Base-by-base conservation (phyloP, 2,797 vertebrate species). In the Agapornis canus region DNA sequence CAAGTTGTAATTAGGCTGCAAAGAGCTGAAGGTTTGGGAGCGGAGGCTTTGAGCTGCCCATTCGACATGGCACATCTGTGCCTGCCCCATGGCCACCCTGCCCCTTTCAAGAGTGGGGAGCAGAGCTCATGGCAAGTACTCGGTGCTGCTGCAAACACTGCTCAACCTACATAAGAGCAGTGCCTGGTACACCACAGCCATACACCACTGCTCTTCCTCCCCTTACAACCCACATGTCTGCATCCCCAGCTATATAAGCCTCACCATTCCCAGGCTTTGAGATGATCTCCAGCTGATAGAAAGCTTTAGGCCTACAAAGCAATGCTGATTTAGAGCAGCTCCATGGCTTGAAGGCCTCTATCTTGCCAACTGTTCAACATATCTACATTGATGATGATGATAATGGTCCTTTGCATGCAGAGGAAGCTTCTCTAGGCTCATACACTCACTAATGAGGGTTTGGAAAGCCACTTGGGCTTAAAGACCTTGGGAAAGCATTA, bases 1-100 rank as follows among this genome's bases (percentile, higher is more conserved):
- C 95, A 92, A 96, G 63, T 77, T 91, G 96, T 95, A 97, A 98
- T 98, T 97, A 96, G 85, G 57, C 90, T 82, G 95, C 81, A 95
- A 94, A 87, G 90, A 96, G 95, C 92, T 96, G 85, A 42, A 76
- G 86, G 96, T 82, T 94, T 95, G 97, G 89, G 66, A 54, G 95
- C 1, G 9, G 93, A 91, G 95, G 83, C 92, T 97, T 88, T 81
- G 92, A 92, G 92, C 78, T 37, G 37, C 1, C 39, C 89, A 92
- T 93, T 79, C 91, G 94, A 94, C 95, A 93, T 89, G 79, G 95
- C 15, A 8, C 92, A 5, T 93, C 91, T 82, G 81, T 81, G 79
- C 89, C 94, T 96, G 97, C 96, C 95, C 97, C 96, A 91, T 10
- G 32, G 96, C 81, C 94, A 91, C 39, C 79, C 68, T 51, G 54